Evolutionary conservation across 2,797 vertebrate genomes (phyloP).

Genomic region (Galago senegalensis): DNA sequence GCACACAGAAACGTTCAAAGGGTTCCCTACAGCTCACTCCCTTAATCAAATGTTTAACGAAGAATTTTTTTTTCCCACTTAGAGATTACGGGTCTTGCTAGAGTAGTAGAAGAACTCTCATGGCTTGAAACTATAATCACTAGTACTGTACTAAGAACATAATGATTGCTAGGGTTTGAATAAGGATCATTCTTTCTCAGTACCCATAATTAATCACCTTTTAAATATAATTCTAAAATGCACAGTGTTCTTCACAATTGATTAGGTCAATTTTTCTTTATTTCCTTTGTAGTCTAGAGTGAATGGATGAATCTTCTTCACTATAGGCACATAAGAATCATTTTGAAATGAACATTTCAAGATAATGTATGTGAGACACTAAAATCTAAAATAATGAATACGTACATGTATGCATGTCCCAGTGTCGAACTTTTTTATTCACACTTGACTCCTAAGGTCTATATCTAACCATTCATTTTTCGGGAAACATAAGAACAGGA

Average conservation of each 20-base stretch:
- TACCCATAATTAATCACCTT: background rate
- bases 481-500: background rate
- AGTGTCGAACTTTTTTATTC: background rate
- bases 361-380: background rate
- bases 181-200: background rate
- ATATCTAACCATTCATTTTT: background rate
- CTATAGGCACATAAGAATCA: background rate
- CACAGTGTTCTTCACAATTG: background rate
- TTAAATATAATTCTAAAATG: conserved; percentile 13
- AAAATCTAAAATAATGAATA: background rate
- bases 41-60: conserved; percentile 14
- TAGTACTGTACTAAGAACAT: background rate
- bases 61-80: background rate
- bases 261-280: background rate
- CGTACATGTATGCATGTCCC: background rate
- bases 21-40: background rate
- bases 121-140: conserved; percentile 33
- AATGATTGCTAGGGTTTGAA: background rate
- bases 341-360: conserved; percentile 49
- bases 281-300: background rate
- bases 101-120: conserved; percentile 3
- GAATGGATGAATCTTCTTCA: background rate
- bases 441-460: background rate
- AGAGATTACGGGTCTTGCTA: background rate
- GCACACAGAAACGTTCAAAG: background rate